Evolutionary conservation across 1,140 invertebrate species (phyloP), one percentile per base, ranked within the genome.

Genomic region (Ditylenchus dipsaci): DNA sequence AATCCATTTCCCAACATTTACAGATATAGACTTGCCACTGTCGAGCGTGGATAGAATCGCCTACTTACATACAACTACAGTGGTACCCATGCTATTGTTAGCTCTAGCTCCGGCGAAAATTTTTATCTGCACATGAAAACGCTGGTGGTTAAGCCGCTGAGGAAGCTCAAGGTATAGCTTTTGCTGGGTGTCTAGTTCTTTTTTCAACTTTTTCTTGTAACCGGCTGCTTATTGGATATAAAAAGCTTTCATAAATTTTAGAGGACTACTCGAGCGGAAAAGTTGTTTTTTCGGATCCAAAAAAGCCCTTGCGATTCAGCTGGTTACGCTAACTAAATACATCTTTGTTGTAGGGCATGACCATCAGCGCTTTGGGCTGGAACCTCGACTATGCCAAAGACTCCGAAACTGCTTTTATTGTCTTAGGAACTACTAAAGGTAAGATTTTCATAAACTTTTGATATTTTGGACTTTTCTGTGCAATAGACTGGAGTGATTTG

Each of bases 391-490:
- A 45, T 1, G 42, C 27, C 21, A 70, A 29, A 17, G 60, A 75
- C 17, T 33, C 26, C 1, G 72, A 69, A 30, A 74, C 72, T 30
- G 59, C 66, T 7, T 74, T 74, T 56, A 76, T 76, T 59, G 68
- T 74, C 17, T 47, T 74, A n/a, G 72, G 72, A 17, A 74, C 72
- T 15, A 69, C 63, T 3, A 73, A 73, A 60, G 72, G 72, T 69
- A 26, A n/a, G 9, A 1, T 21, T 9, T 11, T 58, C n/a, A n/a
- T n/a, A n/a, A n/a, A n/a, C n/a, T 30, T 45, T 15, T n/a, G 53
- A n/a, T 42, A 26, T 42, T 26, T 69, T 68, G 21, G n/a, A n/a
- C n/a, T n/a, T n/a, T n/a, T n/a, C n/a, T n/a, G n/a, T n/a, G n/a
- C n/a, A n/a, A n/a, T n/a, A n/a, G n/a, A n/a, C n/a, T n/a, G n/a